These are phyloP conservation scores for Drosophila ambigua DNA, from an alignment of 1,140 invertebrate genomes.

Conservation along the genomic window DNA sequence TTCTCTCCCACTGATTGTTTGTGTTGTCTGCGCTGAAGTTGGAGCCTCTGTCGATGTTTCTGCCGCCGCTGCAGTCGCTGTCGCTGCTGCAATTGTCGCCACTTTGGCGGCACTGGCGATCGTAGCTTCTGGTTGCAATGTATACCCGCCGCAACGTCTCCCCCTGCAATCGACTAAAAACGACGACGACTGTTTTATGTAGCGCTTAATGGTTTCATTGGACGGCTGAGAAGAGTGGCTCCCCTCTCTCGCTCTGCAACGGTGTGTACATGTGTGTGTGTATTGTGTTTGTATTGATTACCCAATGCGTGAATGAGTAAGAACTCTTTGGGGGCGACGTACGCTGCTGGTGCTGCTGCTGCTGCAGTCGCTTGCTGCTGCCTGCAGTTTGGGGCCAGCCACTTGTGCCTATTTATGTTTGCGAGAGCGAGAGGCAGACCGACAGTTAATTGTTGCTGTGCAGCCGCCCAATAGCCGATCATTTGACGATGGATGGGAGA, in stretches of 20 bases:
- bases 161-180: constrained; percentile 2
- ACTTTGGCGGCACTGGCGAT: constrained; percentile 72
- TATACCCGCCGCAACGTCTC: constrained; percentile 26
- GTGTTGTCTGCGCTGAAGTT: constrained; percentile 59
- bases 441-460: constrained; percentile 58
- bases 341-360: constrained; percentile 22
- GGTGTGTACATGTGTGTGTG: constrained; percentile 30
- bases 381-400: constrained; percentile 63
- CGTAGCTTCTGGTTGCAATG: constrained; percentile 78
- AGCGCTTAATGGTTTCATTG: constrained; percentile 80
- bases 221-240: constrained; percentile 50
- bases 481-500: not conserved
- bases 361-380: constrained; percentile 3
- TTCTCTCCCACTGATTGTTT: constrained; percentile 37
- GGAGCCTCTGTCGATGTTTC: constrained; percentile 57
- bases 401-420: constrained; percentile 68
- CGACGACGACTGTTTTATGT: constrained; percentile 65
- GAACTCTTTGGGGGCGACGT: constrained; percentile 58
- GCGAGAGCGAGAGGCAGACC: constrained; percentile 27
- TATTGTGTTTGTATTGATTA: constrained; percentile 68
- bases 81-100: constrained; percentile 30
- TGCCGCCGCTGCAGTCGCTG: constrained; percentile 33
- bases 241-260: constrained; percentile 4
- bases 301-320: constrained; percentile 78
- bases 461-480: constrained; percentile 46